Base-by-base conservation (phyloP, 2,113 vertebrate genomes). In the Sprattus sprattus region DNA sequence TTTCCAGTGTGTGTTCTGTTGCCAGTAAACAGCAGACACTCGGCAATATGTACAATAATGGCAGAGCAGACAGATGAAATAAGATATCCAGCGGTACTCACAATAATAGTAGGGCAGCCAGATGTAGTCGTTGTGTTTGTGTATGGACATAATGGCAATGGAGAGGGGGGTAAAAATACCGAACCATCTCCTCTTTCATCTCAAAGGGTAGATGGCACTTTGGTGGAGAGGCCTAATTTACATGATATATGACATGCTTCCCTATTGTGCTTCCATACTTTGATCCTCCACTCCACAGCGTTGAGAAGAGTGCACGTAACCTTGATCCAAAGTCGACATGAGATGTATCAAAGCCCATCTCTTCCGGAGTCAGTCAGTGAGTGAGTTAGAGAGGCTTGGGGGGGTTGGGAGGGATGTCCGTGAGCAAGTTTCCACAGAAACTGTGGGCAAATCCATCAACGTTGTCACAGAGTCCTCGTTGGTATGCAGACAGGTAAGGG, bases 401-500 rank as follows among this genome's bases (percentile, higher is more conserved):
- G 25, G 64, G 25, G 64, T 64, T 18, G 57, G 22, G 57, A 8
- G 6, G 64, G 32, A 8, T 10, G 64, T 32, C 64, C 25, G 15
- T 71, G n/a, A 71, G n/a, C 9, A 13, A 71, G 25, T 83, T 50
- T 83, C 18, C 83, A 87, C 81, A 85, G 60, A 81, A 89, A 1
- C 85, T 85, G 88, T 92, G 90, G 92, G 88, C 88, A 86, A 90
- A 93, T 93, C 93, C 91, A 92, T 93, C 91, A 91, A 86, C 4
- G 6, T 89, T 91, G 90, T 93, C 89, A 91, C 89, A 91, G 89
- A 89, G 87, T 85, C 86, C 91, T 89, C 89, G 92, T 93, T 88
- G 90, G 90, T 92, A 93, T 93, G 93, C 92, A 89, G n/a, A 46
- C 44, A 85, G 71, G 49, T 60, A 88, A 89, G 90, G 81, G 71